Base-by-base conservation (phyloP, 2,797 vertebrate species). In the Arnoldichthys spilopterus region DNA sequence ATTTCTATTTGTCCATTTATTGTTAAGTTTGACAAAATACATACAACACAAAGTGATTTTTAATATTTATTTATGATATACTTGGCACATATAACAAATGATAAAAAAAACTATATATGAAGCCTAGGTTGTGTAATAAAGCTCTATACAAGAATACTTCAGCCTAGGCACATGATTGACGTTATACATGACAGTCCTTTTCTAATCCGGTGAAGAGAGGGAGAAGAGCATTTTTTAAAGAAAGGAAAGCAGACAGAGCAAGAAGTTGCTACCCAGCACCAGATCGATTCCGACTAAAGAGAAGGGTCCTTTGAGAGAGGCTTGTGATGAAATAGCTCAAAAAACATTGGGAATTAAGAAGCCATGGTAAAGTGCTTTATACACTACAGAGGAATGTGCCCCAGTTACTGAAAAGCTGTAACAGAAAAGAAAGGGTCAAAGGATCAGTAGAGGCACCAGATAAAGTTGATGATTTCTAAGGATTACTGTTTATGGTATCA, bases 231-330 rank as follows among this genome's bases (percentile, higher is more conserved):
- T 62, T 49, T 49, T 68, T 51, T 53, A 13, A 67, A 77, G 71
- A 63, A 67, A 72, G 53, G 37, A 75, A 80, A 37, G 74, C 77
- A 74, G 56, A 70, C 54, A 45, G 64, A 79, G 78, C 40, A 74
- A 77, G 66, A 82, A 77, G 77, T 77, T 76, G 70, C 77, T 77
- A 70, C 64, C 79, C 54, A 75, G 22, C 51, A 34, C 63, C 53
- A 37, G 77, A 77, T 82, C 83, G 62, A 85, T 82, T 71, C 67
- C 64, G 78, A 72, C 62, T 63, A 73, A 78, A 82, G 64, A 66
- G 54, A 49, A 78, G 61, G 53, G 51, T 58, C 83, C 61, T 22
- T 67, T 72, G 83, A 78, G 83, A 78, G 47, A 75, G 37, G 49
- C 74, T 82, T 82, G 43, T 72, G 74, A 73, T 30, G 78, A 83